These are phyloP conservation scores for Drosophila anomalata DNA, from an alignment of 2,888 invertebrate genomes.

Conservation along the genomic window DNA sequence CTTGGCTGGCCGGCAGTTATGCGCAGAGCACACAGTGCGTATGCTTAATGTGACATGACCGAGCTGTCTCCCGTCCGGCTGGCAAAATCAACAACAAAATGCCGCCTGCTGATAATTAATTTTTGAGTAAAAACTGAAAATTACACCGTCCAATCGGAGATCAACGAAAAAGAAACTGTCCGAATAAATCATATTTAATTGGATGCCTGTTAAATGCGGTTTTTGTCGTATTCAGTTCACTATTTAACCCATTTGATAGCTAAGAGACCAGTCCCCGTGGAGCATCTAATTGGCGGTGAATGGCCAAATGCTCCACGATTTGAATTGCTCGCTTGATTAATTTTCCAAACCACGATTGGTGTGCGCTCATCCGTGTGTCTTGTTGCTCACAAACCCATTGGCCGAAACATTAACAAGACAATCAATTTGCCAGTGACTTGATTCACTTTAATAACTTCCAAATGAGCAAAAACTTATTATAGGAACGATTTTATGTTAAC, in stretches of 20 bases:
- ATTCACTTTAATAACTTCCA: neutral
- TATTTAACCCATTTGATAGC: neutral
- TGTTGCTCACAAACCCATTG: neutral
- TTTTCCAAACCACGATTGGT: constrained; percentile 17
- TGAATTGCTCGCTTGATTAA: constrained; percentile 24
- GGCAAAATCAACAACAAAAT: constrained; percentile 60
- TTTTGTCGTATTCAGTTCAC: constrained; percentile 3
- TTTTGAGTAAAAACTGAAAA: constrained; percentile 63
- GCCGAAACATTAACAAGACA: neutral
- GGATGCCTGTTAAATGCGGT: constrained; percentile 3
- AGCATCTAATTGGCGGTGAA: constrained; percentile 29
- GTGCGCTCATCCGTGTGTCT: constrained; percentile 7
- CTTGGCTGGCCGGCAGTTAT: constrained; percentile 60
- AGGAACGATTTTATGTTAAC: neutral
- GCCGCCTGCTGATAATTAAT: constrained; percentile 72
- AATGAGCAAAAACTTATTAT: neutral
- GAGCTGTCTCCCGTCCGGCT: constrained; percentile 31
- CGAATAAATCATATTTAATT: constrained; percentile 35
- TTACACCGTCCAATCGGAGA: constrained; percentile 45
- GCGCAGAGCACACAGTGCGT: constrained; percentile 67
- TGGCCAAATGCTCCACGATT: constrained; percentile 4
- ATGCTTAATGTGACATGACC: constrained; percentile 76
- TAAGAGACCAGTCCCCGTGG: constrained; percentile 6
- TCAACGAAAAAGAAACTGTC: constrained; percentile 4
- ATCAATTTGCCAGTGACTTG: neutral